phyloP scores from a whole-genome alignment of 2,797 vertebrate genomes.

The Acestrorhynchus altus region DNA sequence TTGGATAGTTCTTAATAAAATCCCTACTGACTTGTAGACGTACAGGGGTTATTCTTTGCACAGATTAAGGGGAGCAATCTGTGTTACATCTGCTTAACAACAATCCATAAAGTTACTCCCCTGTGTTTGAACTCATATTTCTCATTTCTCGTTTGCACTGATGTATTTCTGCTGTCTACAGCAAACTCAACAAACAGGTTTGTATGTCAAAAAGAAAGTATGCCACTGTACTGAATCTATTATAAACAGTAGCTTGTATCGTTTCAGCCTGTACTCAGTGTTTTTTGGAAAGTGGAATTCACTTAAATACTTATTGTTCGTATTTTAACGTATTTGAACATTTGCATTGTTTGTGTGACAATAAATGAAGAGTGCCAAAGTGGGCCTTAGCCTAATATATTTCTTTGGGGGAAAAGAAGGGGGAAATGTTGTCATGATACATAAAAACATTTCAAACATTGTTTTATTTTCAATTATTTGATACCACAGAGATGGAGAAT shows the following conservation, averaged over 20 bases:
- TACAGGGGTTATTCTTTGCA: not conserved
- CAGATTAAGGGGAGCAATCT: not conserved
- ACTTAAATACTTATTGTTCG: not conserved
- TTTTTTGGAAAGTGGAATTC: not conserved
- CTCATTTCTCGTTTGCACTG: not conserved
- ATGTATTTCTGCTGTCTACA: not conserved
- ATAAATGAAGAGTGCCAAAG: too few relatives aligned
- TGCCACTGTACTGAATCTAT: not conserved
- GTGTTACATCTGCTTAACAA: not conserved
- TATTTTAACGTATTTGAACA: not conserved
- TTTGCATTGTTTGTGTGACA: not conserved
- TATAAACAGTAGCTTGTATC: not conserved
- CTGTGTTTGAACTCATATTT: slow-evolving; percentile 4
- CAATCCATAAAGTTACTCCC: too few relatives aligned
- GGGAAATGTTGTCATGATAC: too few relatives aligned
- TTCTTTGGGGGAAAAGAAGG: too few relatives aligned
- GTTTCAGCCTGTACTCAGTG: not conserved
- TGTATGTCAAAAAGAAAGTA: not conserved
- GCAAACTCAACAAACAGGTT: not conserved
- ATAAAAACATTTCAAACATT: too few relatives aligned
- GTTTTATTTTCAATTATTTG: too few relatives aligned
- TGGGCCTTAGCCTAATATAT: too few relatives aligned
- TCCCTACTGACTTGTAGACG: not conserved
- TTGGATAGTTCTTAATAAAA: not conserved
- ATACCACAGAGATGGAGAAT: too few relatives aligned